Percentiles rank a stretch among this genome's conserved stretches.
Conservation (phyloP, 2,888 invertebrate species). For the Macroteleia sp. region DNA sequence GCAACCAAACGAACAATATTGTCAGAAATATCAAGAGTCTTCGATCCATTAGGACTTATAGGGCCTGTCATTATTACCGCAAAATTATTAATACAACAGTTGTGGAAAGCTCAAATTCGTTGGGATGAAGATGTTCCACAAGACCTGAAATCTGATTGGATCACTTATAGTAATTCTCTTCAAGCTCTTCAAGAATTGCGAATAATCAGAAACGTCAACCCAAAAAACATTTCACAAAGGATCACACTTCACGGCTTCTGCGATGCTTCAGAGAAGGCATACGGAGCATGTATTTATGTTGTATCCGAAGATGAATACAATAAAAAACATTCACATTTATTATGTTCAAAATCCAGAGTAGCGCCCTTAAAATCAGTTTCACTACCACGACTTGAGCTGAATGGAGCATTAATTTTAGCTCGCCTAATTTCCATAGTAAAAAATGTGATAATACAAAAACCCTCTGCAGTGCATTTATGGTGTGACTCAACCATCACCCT, state of each 20-base stretch:
- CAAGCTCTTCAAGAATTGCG: background rate
- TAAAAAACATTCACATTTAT: background rate
- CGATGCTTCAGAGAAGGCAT: background rate
- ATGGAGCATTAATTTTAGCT: background rate
- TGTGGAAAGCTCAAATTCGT: too few relatives aligned
- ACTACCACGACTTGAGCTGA: background rate
- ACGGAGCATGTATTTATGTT: background rate
- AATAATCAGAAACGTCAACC: constrained; percentile 10
- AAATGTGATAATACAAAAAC: background rate
- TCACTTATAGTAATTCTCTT: too few relatives aligned
- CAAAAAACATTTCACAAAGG: background rate
- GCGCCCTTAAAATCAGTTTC: background rate
- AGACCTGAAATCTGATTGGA: too few relatives aligned
- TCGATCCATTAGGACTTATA: too few relatives aligned
- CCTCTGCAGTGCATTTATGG: constrained; percentile 20
- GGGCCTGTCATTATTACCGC: too few relatives aligned
- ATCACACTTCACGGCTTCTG: background rate
- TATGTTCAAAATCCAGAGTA: background rate
- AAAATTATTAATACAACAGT: too few relatives aligned
- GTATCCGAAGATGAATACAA: background rate
- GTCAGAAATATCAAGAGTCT: too few relatives aligned
- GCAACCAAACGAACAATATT: too few relatives aligned
- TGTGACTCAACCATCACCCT: constrained; percentile 32
- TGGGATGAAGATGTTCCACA: too few relatives aligned
- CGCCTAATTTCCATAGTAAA: background rate